Evolutionary conservation across 2,888 invertebrate genomes (phyloP).

Genomic region (Drosophila multiciliata): DNA sequence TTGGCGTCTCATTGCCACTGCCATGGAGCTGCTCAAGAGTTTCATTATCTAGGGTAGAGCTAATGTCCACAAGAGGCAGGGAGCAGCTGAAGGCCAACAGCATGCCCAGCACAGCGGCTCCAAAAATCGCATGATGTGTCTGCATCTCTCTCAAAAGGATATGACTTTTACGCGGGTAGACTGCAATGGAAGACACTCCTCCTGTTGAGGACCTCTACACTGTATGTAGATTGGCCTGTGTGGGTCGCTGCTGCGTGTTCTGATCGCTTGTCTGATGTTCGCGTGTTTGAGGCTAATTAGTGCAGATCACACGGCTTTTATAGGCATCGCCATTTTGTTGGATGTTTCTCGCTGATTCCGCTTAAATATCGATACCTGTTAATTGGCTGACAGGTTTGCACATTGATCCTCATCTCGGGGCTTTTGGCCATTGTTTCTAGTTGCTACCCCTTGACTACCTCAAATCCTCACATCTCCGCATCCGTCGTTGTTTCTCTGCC

Average conservation of each 20-base stretch:
- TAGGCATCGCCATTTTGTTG: conserved; percentile 38
- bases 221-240: conserved; percentile 1
- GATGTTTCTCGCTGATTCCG: conserved; percentile 60
- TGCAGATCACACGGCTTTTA: conserved; percentile 67
- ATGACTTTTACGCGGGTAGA: neutral
- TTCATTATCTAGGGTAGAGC: conserved; percentile 78
- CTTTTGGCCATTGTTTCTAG: neutral
- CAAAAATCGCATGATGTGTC: conserved; percentile 59
- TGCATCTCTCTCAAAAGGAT: conserved; percentile 51
- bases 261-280: conserved; percentile 57
- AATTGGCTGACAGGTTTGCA: conserved; percentile 75
- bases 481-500: conserved; percentile 49
- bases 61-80: conserved; percentile 77
- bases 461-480: neutral
- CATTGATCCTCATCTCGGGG: conserved; percentile 5
- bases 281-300: conserved; percentile 73
- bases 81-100: conserved; percentile 68
- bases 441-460: neutral
- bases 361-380: conserved; percentile 76
- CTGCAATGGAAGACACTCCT: conserved; percentile 10
- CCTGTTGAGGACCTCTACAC: neutral
- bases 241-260: conserved; percentile 19
- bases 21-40: conserved; percentile 79
- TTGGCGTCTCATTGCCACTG: conserved; percentile 79
- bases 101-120: conserved; percentile 72